Evolutionary conservation across 1,140 invertebrate species (phyloP), one percentile per base, ranked within the genome.

Genomic region (Ridgeia piscesae): DNA sequence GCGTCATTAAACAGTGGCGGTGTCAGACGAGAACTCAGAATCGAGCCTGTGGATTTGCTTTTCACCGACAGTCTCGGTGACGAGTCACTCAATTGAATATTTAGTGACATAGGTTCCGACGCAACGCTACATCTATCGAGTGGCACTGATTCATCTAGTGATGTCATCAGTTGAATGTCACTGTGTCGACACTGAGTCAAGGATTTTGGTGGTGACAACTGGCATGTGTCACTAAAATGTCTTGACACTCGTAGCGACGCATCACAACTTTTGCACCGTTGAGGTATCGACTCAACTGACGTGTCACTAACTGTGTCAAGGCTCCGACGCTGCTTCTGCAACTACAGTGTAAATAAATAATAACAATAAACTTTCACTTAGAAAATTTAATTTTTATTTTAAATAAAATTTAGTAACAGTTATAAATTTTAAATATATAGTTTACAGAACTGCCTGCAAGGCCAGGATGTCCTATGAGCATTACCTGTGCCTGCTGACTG

Each of bases 401-500:
- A n/a, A n/a, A n/a, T 42, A 42, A 42, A 42, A 42, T 42, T 42
- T 42, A n/a, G 42, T 11, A 42, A 42, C 42, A 42, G n/a, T n/a
- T n/a, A n/a, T n/a, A n/a, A n/a, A n/a, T n/a, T n/a, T n/a, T n/a
- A n/a, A n/a, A n/a, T 42, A 11, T 42, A 42, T 4, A 42, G 11
- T 42, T 42, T 42, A 42, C 42, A 77, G 27, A 27, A 77, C 58
- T 77, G 58, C 17, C 58, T 77, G 58, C 58, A 77, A 27, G 58
- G 6, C 27, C 17, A 21, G 14, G 27, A 77, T 77, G 27, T 21
- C 58, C 58, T 21, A 77, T 9, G 58, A 77, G 27, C 27, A 9
- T 77, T 77, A 77, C 58, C 58, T 77, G 58, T 77, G 58, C 58
- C 58, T 77, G 58, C 6, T 90, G 89, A 90, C 89, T 90, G 34